Base-by-base conservation (phyloP, 2,888 invertebrate genomes). In the Trichacis sp. region DNA sequence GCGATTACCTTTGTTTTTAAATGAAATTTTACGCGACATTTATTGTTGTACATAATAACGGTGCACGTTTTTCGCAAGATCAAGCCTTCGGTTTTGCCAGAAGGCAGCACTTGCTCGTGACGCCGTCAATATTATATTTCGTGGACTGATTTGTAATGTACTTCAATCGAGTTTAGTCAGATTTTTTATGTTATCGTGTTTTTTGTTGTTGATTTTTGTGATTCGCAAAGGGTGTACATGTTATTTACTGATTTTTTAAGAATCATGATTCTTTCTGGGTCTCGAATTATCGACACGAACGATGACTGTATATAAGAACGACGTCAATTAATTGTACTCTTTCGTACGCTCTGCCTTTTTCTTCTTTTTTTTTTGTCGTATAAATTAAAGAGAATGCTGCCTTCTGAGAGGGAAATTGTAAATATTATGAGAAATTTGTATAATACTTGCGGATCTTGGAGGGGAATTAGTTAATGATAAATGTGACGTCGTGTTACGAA, bases 371-470 rank as follows among this genome's bases (percentile, higher is more conserved):
- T n/a, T n/a, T n/a, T n/a, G n/a, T n/a, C n/a, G n/a, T n/a, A n/a
- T n/a, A n/a, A n/a, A n/a, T n/a, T n/a, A 8, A 3, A 15, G 8
- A 14, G 15, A 12, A 40, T 40, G 40, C 15, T 40, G 40, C 15
- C 15, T 15, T 40, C 40, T 15, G 40, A 40, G 3, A 46, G 12
- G 24, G 24, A 24, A 11, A 46, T 12, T 46, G 46, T 46, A 46
- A 20, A 46, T 46, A 75, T 73, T 73, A 69, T 71, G 69, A 67
- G 54, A 74, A 62, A 76, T 69, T 69, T 63, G n/a, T n/a, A n/a
- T n/a, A n/a, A n/a, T n/a, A n/a, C n/a, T n/a, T n/a, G n/a, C n/a
- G n/a, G n/a, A n/a, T n/a, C n/a, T n/a, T n/a, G n/a, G n/a, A n/a
- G n/a, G n/a, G n/a, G n/a, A n/a, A n/a, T n/a, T n/a, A n/a, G n/a